Evolutionary conservation across 2,113 vertebrate genomes (phyloP), one percentile per base, ranked within the genome.

Genomic region (Phasianus colchicus): DNA sequence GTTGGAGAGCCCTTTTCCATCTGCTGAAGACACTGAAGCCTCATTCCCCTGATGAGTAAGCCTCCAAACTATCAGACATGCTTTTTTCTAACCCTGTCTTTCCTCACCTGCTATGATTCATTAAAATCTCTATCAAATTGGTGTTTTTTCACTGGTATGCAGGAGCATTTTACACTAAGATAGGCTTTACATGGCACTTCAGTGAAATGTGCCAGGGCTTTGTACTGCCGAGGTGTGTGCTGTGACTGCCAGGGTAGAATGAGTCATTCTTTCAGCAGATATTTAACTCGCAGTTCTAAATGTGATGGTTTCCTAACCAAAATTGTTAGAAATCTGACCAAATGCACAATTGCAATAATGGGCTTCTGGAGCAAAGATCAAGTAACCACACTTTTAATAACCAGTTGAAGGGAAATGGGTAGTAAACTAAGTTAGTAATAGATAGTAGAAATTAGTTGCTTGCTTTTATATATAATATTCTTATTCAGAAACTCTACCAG

Each of bases 11-110:
- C 20, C 20, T 58, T 15, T 6, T 91, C 21, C 5, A 12, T 61
- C 38, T 78, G 47, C n/a, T 61, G 52, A 29, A 65, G 38, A 30
- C 0, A 2, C 16, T 58, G 32, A 25, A 66, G 9, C 57, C 50
- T 61, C 6, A 30, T 3, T 15, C 13, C 61, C 8, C 32, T 8
- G 6, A 24, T 66, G 34, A 84, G n/a, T 36, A 21, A 69, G 11
- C 42, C 22, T 66, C 8, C 0, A 1, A 57, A 30, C n/a, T 65
- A n/a, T 43, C 42, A 69, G 38, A 45, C n/a, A 24, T 0, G 0
- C 21, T 52, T 38, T 67, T 69, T 93, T 60, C 60, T 74, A 17
- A 6, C 30, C 17, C 29, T 36, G 13, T 42, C 25, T 75, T 74
- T 75, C 20, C 60, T 29, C 15, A n/a, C 29, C 15, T 75, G 17